These are phyloP conservation scores for Dasysyrphus tricinctus DNA, from an alignment of 2,888 invertebrate species.

Conservation along the genomic window DNA sequence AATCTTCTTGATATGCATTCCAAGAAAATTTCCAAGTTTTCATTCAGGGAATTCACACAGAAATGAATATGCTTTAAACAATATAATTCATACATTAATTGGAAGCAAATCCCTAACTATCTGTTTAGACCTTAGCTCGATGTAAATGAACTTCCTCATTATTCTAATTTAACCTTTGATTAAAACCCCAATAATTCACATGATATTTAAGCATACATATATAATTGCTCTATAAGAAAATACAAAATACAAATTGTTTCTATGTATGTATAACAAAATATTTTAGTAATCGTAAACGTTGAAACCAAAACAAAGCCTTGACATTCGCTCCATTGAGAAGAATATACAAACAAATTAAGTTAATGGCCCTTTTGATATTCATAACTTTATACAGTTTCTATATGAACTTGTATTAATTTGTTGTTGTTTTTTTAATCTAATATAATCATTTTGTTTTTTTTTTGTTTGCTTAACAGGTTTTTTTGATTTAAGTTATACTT, in stretches of 20 bases:
- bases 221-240: not conserved
- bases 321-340: conserved; percentile 40
- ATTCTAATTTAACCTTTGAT: not conserved
- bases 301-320: conserved; percentile 28
- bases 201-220: no score
- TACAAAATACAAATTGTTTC: not conserved
- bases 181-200: not conserved
- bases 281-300: not conserved
- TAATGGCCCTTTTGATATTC: conserved; percentile 1
- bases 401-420: not conserved
- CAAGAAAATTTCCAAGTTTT: no score
- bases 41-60: no score
- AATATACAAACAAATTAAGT: not conserved
- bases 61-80: no score
- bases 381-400: not conserved
- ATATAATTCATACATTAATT: not conserved
- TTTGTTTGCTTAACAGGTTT: not conserved
- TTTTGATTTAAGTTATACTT: not conserved
- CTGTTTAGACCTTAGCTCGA: no score
- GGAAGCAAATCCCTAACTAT: no score
- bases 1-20: no score
- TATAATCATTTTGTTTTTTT: not conserved
- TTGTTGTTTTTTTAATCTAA: not conserved
- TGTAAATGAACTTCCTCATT: not conserved
- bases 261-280: not conserved